Evolutionary conservation across 2,113 vertebrate genomes (phyloP), one percentile per base, ranked within the genome.

Genomic region (Eublepharis macularius): DNA sequence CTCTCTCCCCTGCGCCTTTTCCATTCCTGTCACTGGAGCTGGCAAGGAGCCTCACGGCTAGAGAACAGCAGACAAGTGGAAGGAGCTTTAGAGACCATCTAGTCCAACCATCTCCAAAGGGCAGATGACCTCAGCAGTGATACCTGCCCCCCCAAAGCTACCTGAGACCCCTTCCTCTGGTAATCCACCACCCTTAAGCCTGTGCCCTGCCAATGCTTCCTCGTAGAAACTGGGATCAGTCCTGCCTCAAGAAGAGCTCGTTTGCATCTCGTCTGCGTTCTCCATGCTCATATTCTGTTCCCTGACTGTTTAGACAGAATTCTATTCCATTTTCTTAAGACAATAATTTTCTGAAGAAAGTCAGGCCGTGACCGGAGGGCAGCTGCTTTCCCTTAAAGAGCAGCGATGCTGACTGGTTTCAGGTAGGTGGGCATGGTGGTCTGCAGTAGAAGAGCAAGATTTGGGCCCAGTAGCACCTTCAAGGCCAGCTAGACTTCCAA

Each of bases 201-300:
- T 75, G 70, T 39, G 34, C 3, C 78, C 54, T n/a, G 39, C 63
- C 6, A 24, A 43, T 5, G 29, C 16, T 45, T 60, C 57, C 77
- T 70, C 43, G 29, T 11, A 63, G 41, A n/a, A 74, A 66, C 43
- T 51, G 43, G 57, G 24, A n/a, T 54, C 11, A 19, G 70, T 36
- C 54, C 54, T 65, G 54, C 72, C 54, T 63, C 29, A 26, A 39
- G 47, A 77, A 36, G 1, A 4, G 65, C 83, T 85, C 75, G 54
- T 85, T 85, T 77, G 65, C 83, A 78, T 85, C 83, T 85, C 65
- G 70, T 78, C 75, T 85, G 83, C 83, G 78, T 78, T 43, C 83
- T 8, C 26, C 65, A 43, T 6, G 41, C 24, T 68, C 2, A 68
- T 6, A 39, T 36, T 65, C 77, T 4, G 2, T 32, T 43, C 34